Base-by-base conservation (phyloP, 1,140 invertebrate genomes). In the Drosophila jambulina region DNA sequence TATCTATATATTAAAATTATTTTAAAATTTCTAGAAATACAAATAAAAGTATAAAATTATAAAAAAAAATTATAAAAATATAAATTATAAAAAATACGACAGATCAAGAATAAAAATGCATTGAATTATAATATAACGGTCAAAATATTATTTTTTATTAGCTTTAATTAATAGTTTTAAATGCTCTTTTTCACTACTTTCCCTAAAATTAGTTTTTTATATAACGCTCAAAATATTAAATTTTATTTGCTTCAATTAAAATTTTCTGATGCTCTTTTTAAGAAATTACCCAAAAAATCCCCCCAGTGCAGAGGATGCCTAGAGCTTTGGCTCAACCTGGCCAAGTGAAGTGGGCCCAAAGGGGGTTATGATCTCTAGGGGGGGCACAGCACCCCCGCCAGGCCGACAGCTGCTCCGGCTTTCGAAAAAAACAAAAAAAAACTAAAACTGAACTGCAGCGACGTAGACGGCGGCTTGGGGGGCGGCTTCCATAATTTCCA, bases 351-450 rank as follows among this genome's bases (percentile, higher is more conserved):
- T 42, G 48, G 38, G 17, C 19, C 32, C 7, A 15, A 13, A 27
- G 63, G 48, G 49, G 32, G 53, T 23, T 56, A 56, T 56, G 53
- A 56, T 56, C 53, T 56, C 53, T 56, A 56, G 51, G 45, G 54
- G 32, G 40, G 57, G 27, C 49, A 21, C 38, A 60, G 74, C 70
- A 74, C 75, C 75, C 62, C 75, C 75, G 74, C 63, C 40, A 77
- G 75, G 75, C 63, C 49, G 60, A 75, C 72, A 75, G 68, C 70
- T 87, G 71, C 71, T 63, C 42, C 10, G 59, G 61, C 53, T 76
- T 67, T 77, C 46, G 48, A 74, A 62, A 43, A 54, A 56, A 40
- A 32, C 12, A 25, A 15, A 21, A 13, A 72, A 60, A 59, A 51
- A 19, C 17, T 29, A 71, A 71, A 60, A 54, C 53, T 46, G 8